A percentile compares a stretch with the other conserved stretches of the same genome.
These are phyloP conservation scores for Butorides virescens DNA, from an alignment of 2,113 vertebrate species.

Conservation along the genomic window DNA sequence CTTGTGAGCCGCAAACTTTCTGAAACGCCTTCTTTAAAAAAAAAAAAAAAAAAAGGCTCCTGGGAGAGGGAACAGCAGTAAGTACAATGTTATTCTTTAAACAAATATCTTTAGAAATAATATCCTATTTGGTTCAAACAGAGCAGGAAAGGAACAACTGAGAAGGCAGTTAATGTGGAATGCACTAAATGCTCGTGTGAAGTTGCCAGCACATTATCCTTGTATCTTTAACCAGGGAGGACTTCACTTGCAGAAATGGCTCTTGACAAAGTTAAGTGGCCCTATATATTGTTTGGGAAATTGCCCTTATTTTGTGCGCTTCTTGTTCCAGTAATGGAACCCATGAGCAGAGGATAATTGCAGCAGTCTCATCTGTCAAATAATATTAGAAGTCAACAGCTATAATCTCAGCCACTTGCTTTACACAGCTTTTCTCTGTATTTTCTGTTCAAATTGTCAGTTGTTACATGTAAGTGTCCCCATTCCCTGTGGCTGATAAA, in stretches of 20 bases:
- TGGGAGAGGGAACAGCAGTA: neutral
- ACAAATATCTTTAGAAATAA: conserved; percentile 72
- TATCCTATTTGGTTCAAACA: conserved; percentile 66
- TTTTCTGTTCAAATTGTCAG: conserved; percentile 82
- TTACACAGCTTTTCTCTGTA: conserved; percentile 78
- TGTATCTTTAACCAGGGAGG: conserved; percentile 74
- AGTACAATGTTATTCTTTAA: conserved; percentile 45
- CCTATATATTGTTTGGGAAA: conserved; percentile 92
- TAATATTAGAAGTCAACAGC: conserved; percentile 94
- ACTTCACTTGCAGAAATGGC: conserved; percentile 82
- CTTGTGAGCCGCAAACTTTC: neutral
- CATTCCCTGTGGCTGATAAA: conserved; percentile 76
- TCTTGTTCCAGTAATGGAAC: conserved; percentile 91
- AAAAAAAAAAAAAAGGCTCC: neutral
- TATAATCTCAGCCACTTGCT: conserved; percentile 83
- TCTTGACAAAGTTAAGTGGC: conserved; percentile 94
- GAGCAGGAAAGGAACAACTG: conserved; percentile 64
- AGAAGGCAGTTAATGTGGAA: conserved; percentile 66
- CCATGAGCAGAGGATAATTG: conserved; percentile 91
- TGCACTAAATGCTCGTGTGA: conserved; percentile 62
- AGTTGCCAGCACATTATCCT: conserved; percentile 68
- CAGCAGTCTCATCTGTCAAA: conserved; percentile 88
- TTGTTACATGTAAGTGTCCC: conserved; percentile 82
- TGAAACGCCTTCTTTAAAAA: neutral
- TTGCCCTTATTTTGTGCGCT: conserved; percentile 89